These are phyloP conservation scores for Melanostigma gelatinosum DNA, from an alignment of 2,113 vertebrate genomes.

Conservation along the genomic window DNA sequence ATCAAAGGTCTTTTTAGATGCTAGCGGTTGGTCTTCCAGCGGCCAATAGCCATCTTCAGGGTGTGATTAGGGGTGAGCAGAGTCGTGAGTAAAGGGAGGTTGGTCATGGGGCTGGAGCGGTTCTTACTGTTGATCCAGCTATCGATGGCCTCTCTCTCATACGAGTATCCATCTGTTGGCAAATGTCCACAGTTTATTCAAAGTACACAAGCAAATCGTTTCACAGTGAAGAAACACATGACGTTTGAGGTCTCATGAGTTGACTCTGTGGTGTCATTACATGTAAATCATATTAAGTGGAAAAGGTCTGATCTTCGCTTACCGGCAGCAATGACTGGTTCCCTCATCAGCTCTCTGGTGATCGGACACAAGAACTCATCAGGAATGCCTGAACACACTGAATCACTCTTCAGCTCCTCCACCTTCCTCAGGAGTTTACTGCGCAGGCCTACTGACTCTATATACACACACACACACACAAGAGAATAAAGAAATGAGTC, in stretches of 20 bases:
- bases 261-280: not conserved
- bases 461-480: not conserved
- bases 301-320: conserved; percentile 24
- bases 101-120: conserved; percentile 96
- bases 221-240: not conserved
- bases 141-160: conserved; percentile 93
- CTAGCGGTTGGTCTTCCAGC: conserved; percentile 85
- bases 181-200: not conserved
- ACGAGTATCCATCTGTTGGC: conserved; percentile 94
- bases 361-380: conserved; percentile 97
- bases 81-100: conserved; percentile 88
- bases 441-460: conserved; percentile 92
- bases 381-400: conserved; percentile 81
- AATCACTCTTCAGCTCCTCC: conserved; percentile 85
- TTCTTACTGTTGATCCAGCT: conserved; percentile 91
- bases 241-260: not conserved
- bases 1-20: not conserved
- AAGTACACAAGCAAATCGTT: not conserved
- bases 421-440: conserved; percentile 90
- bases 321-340: conserved; percentile 97
- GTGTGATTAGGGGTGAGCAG: conserved; percentile 93
- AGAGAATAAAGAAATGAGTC: not conserved
- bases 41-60: conserved; percentile 94
- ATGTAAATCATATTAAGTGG: not conserved
- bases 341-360: conserved; percentile 94